Evolutionary conservation across 2,113 vertebrate species (phyloP).

Genomic region (Saguinus midas): DNA sequence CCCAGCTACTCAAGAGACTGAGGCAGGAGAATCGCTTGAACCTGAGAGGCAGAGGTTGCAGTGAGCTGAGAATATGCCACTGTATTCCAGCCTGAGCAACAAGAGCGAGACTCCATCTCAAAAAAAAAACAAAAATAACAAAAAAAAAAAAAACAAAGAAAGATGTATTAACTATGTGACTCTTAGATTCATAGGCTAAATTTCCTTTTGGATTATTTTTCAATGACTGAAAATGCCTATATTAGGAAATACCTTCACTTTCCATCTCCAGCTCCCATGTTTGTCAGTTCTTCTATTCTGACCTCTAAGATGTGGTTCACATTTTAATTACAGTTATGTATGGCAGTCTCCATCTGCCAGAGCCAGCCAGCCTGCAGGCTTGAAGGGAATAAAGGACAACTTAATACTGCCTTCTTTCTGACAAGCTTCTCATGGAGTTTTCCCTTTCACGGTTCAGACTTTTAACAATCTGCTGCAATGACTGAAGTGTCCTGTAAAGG

Average conservation of each 20-base stretch:
- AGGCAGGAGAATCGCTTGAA: no score
- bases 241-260: constrained; percentile 49
- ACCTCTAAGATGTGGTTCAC: constrained; percentile 34
- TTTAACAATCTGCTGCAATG: constrained; percentile 83
- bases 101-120: no score
- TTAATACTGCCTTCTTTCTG: constrained; percentile 46
- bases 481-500: constrained; percentile 84
- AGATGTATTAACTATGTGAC: constrained; percentile 34
- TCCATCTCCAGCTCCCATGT: constrained; percentile 15
- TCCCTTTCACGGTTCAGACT: constrained; percentile 83
- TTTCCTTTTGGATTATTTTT: constrained; percentile 61
- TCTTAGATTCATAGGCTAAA: constrained; percentile 59
- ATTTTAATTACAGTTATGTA: constrained; percentile 52
- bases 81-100: no score
- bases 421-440: constrained; percentile 77
- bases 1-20: no score
- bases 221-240: constrained; percentile 48
- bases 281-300: constrained; percentile 25
- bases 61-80: accelerated
- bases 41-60: no score
- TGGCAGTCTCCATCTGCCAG: constrained; percentile 26
- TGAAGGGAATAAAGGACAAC: background rate
- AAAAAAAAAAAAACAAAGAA: background rate
- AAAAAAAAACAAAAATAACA: no score
- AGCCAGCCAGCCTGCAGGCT: background rate